Percentiles rank a stretch among this genome's conserved stretches.
These are phyloP conservation scores for Lasiommata megera DNA, from an alignment of 2,888 invertebrate genomes.

Conservation along the genomic window DNA sequence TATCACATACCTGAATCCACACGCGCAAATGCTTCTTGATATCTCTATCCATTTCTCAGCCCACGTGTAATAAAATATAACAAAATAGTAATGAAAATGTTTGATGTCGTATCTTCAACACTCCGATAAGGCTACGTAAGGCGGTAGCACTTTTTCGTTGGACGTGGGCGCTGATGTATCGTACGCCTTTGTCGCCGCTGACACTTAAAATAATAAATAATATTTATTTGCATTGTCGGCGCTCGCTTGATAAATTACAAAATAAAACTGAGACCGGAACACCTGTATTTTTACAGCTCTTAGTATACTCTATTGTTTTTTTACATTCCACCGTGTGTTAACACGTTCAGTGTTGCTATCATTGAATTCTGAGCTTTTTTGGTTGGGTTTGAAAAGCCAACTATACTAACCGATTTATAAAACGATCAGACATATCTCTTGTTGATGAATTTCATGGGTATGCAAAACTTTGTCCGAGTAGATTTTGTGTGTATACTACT, in stretches of 20 bases:
- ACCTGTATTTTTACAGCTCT: too few species aligned
- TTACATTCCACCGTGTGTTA: too few species aligned
- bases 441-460: too few species aligned
- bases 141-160: constrained; percentile 23
- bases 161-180: constrained; percentile 37
- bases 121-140: constrained; percentile 14
- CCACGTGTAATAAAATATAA: not conserved
- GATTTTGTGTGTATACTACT: too few species aligned
- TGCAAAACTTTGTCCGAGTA: too few species aligned
- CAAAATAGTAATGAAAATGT: constrained; percentile 4
- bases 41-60: not conserved
- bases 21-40: not conserved
- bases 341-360: too few species aligned
- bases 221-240: constrained; percentile 21
- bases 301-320: too few species aligned
- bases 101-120: not conserved
- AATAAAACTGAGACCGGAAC: not conserved
- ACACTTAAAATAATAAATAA: constrained; percentile 34
- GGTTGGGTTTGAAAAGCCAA: too few species aligned
- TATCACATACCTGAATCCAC: not conserved
- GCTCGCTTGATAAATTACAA: constrained; percentile 8
- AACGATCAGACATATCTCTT: too few species aligned
- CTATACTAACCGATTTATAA: too few species aligned
- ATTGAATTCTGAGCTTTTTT: too few species aligned
- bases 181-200: constrained; percentile 26